Evolutionary conservation across 1,140 invertebrate species (phyloP), one percentile per base, ranked within the genome.

Genomic region (Ericerus pela): DNA sequence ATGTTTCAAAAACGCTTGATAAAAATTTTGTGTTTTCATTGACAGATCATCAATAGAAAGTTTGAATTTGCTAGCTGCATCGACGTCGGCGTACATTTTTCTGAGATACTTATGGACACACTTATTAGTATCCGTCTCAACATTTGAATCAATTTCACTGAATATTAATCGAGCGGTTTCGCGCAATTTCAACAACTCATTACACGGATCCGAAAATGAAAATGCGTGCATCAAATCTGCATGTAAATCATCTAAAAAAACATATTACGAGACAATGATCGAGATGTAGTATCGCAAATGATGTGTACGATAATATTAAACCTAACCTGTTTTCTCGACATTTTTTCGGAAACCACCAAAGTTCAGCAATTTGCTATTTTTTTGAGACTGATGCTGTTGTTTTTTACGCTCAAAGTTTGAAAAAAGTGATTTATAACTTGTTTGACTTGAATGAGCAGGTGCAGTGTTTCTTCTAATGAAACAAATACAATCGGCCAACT

Each of bases 21-120:
- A 97, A 66, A 90, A 92, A 64, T 88, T 84, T 69, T 96, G 91
- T 27, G 92, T 81, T 20, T 83, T 73, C 65, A 96, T 90, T 0
- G 89, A 88, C 11, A 95, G 69, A 59, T 95, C 90, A 51, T 96
- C 92, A 16, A 93, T 80, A 38, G 75, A 74, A 63, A 79, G 76
- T 5, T 65, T 64, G 4, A 70, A 64, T 16, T 56, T 41, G 20
- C 37, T 37, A n/a, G 16, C 54, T 20, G 37, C 27, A 57, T 81
- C 77, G 27, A 76, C 74, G 58, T 75, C 75, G 59, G 77, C 77
- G 26, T 78, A 70, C 33, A 87, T 76, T 58, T 36, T 28, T 2
- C n/a, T 2, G 3, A 33, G n/a, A 28, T 5, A 55, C 2, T 28
- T 5, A 38, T 38, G 56, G 52, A n/a, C 41, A 47, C 41, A 47